Base-by-base conservation (phyloP, 2,888 invertebrate species). In the Ptycholaimellus sp. region DNA sequence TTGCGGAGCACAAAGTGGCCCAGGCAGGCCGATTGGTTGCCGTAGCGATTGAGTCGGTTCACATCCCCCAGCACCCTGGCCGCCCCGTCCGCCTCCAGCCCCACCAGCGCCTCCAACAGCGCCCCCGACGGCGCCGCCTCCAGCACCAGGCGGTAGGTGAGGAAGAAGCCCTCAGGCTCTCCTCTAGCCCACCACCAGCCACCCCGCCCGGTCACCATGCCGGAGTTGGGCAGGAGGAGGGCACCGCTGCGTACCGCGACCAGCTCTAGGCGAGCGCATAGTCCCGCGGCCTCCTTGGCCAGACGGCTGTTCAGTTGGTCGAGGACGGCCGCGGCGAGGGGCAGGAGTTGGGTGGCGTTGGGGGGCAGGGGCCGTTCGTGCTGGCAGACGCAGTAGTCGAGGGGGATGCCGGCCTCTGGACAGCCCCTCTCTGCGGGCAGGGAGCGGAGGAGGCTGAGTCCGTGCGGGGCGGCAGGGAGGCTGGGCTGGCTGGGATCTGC, bases 361-460 rank as follows among this genome's bases (percentile, higher is more conserved):
- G n/a, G n/a, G n/a, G n/a, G 33, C 11, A 49, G 39, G 5, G 33
- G 14, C n/a, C 35, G 39, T 38, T 50, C 51, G 14, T 31, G 33
- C 28, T 50, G 44, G 34, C 53, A 53, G 19, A 50, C 45, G 40
- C 53, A 53, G 40, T 46, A 52, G 30, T 54, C 52, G 32, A 52
- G 47, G 13, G 53, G 53, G 16, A 53, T 46, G 11, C 42, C 37
- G 1, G 53, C 52, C 9, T 42, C 35, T n/a, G 32, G 38, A 40
- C 53, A 54, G 4, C 33, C 40, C 34, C 53, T 34, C 11, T 42
- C 39, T 37, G 35, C 31, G 16, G 46, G 46, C 29, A 52, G 19
- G 14, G 45, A 40, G 7, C 40, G 29, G 3, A 51, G 44, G 6
- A 51, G 46, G 30, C 45, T 45, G 18, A 23, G 40, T 6, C 47